Percentiles rank a stretch among this genome's conserved stretches.
phyloP scores from a whole-genome alignment of 2,113 vertebrate genomes.

The Bettongia penicillata region DNA sequence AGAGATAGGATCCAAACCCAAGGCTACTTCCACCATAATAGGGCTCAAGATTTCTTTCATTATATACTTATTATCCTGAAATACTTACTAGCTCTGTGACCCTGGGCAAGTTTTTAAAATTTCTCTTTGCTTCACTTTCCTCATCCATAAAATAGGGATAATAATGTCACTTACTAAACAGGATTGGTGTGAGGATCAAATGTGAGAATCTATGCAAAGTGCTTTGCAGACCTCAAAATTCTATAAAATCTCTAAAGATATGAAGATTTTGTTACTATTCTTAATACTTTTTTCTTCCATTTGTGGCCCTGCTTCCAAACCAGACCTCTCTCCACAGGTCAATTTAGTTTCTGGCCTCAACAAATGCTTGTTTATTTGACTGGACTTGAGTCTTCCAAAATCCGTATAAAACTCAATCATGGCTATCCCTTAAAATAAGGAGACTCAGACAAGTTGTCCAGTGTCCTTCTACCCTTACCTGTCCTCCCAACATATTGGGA shows the following conservation, averaged over 20 bases:
- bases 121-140: not conserved
- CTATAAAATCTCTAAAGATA: not conserved
- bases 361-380: not conserved
- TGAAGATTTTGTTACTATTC: not conserved
- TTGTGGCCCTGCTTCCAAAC: not conserved
- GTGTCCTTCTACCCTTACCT: not conserved
- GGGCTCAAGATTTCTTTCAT: not conserved
- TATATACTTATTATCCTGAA: not conserved
- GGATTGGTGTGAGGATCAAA: not conserved
- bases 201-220: not conserved
- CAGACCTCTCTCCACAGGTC: not conserved
- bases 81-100: not conserved
- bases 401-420: not conserved
- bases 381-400: not conserved
- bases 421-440: not conserved
- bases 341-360: not conserved
- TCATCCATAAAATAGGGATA: not conserved
- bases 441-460: not conserved
- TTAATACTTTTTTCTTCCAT: not conserved
- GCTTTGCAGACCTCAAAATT: not conserved
- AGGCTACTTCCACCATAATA: not conserved
- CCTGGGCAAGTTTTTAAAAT: not conserved
- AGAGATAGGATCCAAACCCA: not conserved
- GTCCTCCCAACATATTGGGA: not conserved
- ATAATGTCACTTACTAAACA: not conserved